Evolutionary conservation across 2,888 invertebrate genomes (phyloP), one percentile per base, ranked within the genome.

Genomic region (Idaea dimidiata): DNA sequence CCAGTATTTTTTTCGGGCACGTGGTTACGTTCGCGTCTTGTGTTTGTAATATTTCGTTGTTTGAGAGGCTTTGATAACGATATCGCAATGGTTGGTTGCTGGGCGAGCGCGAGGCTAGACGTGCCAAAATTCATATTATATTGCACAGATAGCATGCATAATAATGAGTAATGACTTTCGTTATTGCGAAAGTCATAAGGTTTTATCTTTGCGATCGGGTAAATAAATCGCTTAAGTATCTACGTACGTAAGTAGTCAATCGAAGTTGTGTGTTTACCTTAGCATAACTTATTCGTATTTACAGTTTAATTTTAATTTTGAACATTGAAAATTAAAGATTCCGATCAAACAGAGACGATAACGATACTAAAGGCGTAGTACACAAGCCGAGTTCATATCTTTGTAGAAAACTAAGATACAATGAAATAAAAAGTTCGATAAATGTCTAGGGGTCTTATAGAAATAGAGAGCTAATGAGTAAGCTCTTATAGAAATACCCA

Each of bases 1-100:
- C 75, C 77, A 76, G 79, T 79, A 74, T 81, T 81, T 80, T 79
- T 81, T 73, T 72, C 65, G 67, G 74, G 72, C 81, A 80, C 82
- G 82, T 80, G 80, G 75, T 77, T 73, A 76, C 75, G 77, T 78
- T 76, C 73, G 71, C 68, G 68, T 69, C 71, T 71, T 72, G 74
- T 68, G 72, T 69, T 68, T 64, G 68, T 71, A 72, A 68, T 73
- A 70, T 75, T 73, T 73, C 70, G 62, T 66, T 57, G 61, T 62
- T 54, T 57, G 18, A 58, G 63, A 61, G 66, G 62, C 60, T 62
- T 60, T 66, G 63, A 68, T 66, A 68, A 65, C 66, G 43, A 43
- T 10, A 43, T 43, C 43, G 43, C 43, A 10, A 43, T 43, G 7
- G 43, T 43, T 2, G 8, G 43, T 43, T 43, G 43, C 43, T 43